A percentile compares a stretch with the other conserved stretches of the same genome.
These are phyloP conservation scores for Agrochola macilenta DNA, from an alignment of 2,888 invertebrate genomes.

Conservation along the genomic window DNA sequence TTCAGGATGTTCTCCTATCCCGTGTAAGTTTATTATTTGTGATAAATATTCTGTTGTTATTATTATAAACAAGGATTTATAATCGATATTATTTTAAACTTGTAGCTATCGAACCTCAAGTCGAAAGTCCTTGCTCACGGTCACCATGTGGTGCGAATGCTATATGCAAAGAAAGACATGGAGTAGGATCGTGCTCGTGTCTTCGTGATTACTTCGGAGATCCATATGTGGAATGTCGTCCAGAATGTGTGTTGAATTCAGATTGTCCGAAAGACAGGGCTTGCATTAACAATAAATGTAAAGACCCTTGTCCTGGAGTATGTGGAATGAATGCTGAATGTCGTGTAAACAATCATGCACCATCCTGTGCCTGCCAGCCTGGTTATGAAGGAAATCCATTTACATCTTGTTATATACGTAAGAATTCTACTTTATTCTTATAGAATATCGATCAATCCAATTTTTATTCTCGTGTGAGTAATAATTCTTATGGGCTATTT, in stretches of 20 bases:
- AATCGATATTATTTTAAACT: constrained; percentile 57
- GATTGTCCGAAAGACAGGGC: constrained; percentile 95
- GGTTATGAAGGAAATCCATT: constrained; percentile 95
- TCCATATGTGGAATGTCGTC: constrained; percentile 96
- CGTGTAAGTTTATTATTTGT: constrained; percentile 86
- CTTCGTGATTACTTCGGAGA: constrained; percentile 96
- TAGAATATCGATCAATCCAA: background rate
- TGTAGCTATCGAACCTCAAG: constrained; percentile 90
- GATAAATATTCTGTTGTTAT: background rate
- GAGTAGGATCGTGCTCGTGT: constrained; percentile 95
- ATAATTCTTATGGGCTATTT: constrained; percentile 65
- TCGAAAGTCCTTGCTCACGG: constrained; percentile 93
- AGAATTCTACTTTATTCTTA: constrained; percentile 52
- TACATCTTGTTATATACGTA: constrained; percentile 92
- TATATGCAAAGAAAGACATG: constrained; percentile 94
- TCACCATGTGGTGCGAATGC: constrained; percentile 97
- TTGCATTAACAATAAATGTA: constrained; percentile 96
- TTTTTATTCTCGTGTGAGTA: constrained; percentile 2
- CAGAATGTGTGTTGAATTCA: constrained; percentile 96
- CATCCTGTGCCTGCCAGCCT: constrained; percentile 93
- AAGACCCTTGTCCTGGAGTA: constrained; percentile 95
- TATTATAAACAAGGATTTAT: background rate
- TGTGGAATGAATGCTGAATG: constrained; percentile 96
- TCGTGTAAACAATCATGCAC: constrained; percentile 95
- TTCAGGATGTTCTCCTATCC: constrained; percentile 92